Base-by-base conservation (phyloP, 2,113 vertebrate species). In the Canis aureus region DNA sequence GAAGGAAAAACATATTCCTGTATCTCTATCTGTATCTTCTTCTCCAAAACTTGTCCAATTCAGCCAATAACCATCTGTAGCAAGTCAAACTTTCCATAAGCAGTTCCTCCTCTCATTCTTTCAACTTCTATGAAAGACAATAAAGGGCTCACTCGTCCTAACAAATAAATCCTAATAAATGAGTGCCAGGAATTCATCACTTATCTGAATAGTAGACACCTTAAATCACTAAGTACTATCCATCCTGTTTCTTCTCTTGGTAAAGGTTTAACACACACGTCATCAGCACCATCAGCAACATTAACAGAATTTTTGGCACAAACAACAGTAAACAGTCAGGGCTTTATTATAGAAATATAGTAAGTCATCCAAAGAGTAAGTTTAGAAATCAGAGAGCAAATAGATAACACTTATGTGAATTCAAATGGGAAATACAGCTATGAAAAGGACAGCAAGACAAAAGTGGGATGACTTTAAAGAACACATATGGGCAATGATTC, bases 121-220 rank as follows among this genome's bases (percentile, higher is more conserved):
- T 93, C 23, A 69, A 38, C 32, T 82, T 69, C 38, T 74, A 13
- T 25, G 49, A 93, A 83, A 64, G 17, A 25, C 20, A 96, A 35
- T 5, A 49, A 89, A 76, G 1, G 3, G 12, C 11, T 69, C 23
- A 83, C 2, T 96, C 11, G 89, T 76, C 16, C 10, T 66, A 73
- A 71, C 11, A 92, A 76, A 95, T 84, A 93, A 53, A 74, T 38
- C 3, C 51, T 76, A 97, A 74, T n/a, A 35, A 59, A 59, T 23
- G 49, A 80, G 19, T 29, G 32, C 64, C 27, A 84, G 23, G 22
- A 55, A n/a, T 1, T 53, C 10, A 86, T 43, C 32, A 11, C 11
- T 22, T 74, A 11, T 59, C 20, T 74, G 4, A 62, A 74, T 13
- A 93, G 43, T 5, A 71, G 11, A 51, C 19, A 67, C 9, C 2